Evolutionary conservation across 2,888 invertebrate species (phyloP), one percentile per base, ranked within the genome.

Genomic region (Synanthedon vespiformis): DNA sequence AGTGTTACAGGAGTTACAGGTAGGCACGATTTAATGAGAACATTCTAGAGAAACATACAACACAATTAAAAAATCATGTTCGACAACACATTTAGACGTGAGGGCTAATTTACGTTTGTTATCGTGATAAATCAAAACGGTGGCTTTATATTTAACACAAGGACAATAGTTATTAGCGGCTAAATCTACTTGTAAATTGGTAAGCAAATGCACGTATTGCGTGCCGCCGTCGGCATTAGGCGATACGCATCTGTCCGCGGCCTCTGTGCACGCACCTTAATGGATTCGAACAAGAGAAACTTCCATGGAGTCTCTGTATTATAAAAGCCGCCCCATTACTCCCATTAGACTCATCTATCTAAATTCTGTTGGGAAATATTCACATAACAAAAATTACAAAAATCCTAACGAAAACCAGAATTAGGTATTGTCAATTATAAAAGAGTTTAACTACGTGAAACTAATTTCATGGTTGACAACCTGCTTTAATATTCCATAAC

Each of bases 251-350:
- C 60, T 59, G 51, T 54, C 53, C 51, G 54, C 44, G 50, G 48
- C 56, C 50, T 52, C 50, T 48, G 65, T 70, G 65, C 70, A 74
- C 73, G 68, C 68, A 66, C 68, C 65, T 60, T 82, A 82, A 85
- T 83, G 80, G 79, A 78, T 77, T 78, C 74, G 68, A 80, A 78
- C 71, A 72, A 70, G 68, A 60, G 56, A 56, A 34, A 63, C 61
- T 70, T 68, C 76, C 71, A 75, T 70, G 64, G 61, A 59, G 55
- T 55, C 34, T 34, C 34, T 34, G 34, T 34, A 34, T 34, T 34
- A 34, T 6, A 34, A 1, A 16, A 34, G 10, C 8, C 0, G 10
- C 34, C 34, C 34, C 34, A 16, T 16, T 16, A 16, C 16, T 16
- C 16, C 16, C 16, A 10, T 10, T 34, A 34, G 34, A 2, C 10